Conservation (phyloP, 1,140 invertebrate species). For the Atta cephalotes region DNA sequence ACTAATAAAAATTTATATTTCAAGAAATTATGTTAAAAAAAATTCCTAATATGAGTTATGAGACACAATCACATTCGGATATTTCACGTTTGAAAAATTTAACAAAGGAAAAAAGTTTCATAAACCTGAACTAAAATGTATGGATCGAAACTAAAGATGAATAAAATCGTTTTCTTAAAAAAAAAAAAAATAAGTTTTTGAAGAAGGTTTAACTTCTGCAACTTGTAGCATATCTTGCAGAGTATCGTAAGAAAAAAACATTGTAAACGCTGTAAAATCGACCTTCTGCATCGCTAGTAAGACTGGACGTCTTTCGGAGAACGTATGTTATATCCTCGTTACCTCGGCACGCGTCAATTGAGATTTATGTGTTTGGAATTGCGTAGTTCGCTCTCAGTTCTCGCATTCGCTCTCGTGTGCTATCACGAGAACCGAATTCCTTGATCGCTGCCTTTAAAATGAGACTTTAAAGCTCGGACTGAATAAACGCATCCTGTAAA, state of each 20-base stretch:
- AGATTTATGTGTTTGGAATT: conserved; percentile 69
- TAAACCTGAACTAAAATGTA: neutral
- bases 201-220: neutral
- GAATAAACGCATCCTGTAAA: neutral
- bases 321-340: conserved; percentile 60
- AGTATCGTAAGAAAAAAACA: neutral
- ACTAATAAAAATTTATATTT: no score
- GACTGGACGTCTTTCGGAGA: conserved; percentile 44
- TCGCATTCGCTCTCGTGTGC: neutral
- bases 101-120: neutral
- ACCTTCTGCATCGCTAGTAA: conserved; percentile 3
- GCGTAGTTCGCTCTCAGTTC: neutral
- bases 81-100: neutral
- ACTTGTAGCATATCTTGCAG: neutral
- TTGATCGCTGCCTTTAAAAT: conserved; percentile 7
- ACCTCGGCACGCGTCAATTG: conserved; percentile 65
- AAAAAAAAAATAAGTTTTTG: neutral
- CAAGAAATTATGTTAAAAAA: no score
- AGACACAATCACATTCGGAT: neutral
- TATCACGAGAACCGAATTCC: conserved; percentile 36
- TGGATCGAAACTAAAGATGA: neutral
- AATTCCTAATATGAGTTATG: no score
- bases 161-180: neutral
- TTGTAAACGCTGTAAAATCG: neutral
- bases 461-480: conserved; percentile 33